Percentiles rank a stretch among this genome's conserved stretches.
These are phyloP conservation scores for Ganaspis sp. DNA, from an alignment of 1,140 invertebrate species.

Conservation along the genomic window DNA sequence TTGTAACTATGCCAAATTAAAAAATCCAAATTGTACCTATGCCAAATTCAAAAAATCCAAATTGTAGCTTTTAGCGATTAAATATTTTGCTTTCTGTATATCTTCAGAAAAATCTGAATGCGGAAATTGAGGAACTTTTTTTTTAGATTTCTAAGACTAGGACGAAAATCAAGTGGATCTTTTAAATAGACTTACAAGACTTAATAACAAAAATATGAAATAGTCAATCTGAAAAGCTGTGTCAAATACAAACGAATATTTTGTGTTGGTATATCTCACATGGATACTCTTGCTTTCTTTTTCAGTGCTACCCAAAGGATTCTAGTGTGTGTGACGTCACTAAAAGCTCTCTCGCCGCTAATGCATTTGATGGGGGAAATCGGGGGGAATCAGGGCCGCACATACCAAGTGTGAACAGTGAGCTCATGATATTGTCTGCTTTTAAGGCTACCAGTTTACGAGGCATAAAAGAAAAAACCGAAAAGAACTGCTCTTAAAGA, in stretches of 20 bases:
- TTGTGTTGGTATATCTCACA: constrained; percentile 15
- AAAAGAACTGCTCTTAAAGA: neutral
- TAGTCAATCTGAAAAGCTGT: constrained; percentile 11
- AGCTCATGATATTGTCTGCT: constrained; percentile 50
- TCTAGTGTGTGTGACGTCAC: constrained; percentile 71
- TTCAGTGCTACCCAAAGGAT: constrained; percentile 47
- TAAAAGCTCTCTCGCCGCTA: constrained; percentile 75
- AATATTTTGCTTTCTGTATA: too few species aligned
- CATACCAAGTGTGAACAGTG: constrained; percentile 68
- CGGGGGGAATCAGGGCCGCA: constrained; percentile 64
- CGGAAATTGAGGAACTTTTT: constrained; percentile 30
- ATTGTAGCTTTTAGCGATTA: too few species aligned
- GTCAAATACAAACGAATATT: neutral
- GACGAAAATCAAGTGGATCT: neutral
- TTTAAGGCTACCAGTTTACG: constrained; percentile 1
- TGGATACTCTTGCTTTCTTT: constrained; percentile 44
- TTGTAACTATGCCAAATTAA: too few species aligned
- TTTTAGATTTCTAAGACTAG: constrained; percentile 41
- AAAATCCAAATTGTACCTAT: too few species aligned
- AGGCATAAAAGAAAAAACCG: constrained; percentile 5
- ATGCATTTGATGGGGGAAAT: constrained; percentile 73
- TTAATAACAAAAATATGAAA: constrained; percentile 6
- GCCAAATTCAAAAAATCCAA: too few species aligned
- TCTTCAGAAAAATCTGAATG: too few species aligned
- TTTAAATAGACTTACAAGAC: neutral